Base-by-base conservation (phyloP, 2,888 invertebrate genomes). In the Stenchaetothrips biformis region DNA sequence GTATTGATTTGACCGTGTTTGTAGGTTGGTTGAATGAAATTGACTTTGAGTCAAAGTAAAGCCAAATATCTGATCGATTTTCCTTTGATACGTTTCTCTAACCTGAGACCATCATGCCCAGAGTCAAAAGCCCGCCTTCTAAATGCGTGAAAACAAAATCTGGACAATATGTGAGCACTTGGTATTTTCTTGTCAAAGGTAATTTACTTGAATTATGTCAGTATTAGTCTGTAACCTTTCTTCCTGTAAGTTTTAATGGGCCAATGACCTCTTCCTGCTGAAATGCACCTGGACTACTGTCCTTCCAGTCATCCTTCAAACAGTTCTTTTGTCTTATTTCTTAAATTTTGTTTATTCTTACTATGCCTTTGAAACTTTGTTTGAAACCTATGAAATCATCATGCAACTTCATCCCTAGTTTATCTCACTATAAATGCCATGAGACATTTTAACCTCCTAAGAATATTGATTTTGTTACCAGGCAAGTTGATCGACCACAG, bases 161-260 rank as follows among this genome's bases (percentile, higher is more conserved):
- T 88, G 78, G 90, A 90, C 85, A 89, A 90, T 81, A 88, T 77
- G 89, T 91, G 84, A 92, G 90, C 86, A 92, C 92, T 16, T 92
- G 92, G 92, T 88, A 92, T 84, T 89, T 92, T 84, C 87, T 92
- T 81, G 87, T 90, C 82, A 91, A 91, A 90, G 92, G 92, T 92
- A 86, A 86, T 83, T 81, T 80, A 78, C 62, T 79, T 27, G 27
- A 80, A 81, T 77, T 78, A 80, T 80, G 79, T 79, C 78, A 82
- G 59, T 81, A 74, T 37, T 37, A 37, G 37, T 37, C 37, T 37
- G 4, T 37, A 37, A 37, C 37, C 37, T 4, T 47, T 80, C 25
- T 79, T 81, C 78, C 80, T 80, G 16, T 80, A 77, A 47, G 74
- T 37, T 53, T 49, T 7, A 48, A 49, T 78, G 25, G 21, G n/a